A percentile compares a stretch with the other conserved stretches of the same genome.
Evolutionary conservation across 1,140 invertebrate genomes (phyloP).

Genomic region (Trachymyrmex cornetzi): DNA sequence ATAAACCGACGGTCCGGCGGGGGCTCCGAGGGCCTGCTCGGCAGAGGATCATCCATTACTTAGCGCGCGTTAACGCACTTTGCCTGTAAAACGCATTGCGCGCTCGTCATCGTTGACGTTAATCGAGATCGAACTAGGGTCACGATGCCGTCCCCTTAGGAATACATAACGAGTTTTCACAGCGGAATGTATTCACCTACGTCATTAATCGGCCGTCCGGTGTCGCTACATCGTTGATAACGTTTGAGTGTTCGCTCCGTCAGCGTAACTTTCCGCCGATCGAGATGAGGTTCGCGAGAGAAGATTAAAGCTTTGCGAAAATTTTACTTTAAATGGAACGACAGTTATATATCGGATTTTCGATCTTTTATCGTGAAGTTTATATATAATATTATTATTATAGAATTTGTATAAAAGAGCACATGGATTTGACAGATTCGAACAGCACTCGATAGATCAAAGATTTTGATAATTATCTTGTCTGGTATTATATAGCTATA

Average conservation of each 20-base stretch:
- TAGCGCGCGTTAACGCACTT: conserved; percentile 75
- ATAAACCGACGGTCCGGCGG: conserved; percentile 65
- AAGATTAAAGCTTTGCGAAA: conserved; percentile 6
- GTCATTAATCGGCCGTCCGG: conserved; percentile 50
- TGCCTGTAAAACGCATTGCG: conserved; percentile 68
- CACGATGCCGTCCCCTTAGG: conserved; percentile 46
- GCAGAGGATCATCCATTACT: conserved; percentile 72
- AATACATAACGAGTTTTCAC: conserved; percentile 46
- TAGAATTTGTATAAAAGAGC: neutral
- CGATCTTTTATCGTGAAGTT: neutral
- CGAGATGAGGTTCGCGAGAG: neutral
- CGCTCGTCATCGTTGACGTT: conserved; percentile 65
- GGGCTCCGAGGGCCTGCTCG: conserved; percentile 19
- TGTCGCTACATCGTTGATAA: conserved; percentile 3
- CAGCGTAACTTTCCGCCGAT: neutral
- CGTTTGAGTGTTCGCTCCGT: neutral
- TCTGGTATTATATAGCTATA: neutral
- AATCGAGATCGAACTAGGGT: conserved; percentile 68
- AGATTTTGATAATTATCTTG: neutral
- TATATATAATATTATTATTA: neutral
- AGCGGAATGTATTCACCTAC: conserved; percentile 40
- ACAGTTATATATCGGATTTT: neutral
- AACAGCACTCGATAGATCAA: neutral
- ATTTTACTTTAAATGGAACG: neutral
- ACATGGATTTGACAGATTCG: neutral